Percentiles rank a stretch among this genome's conserved stretches.
Evolutionary conservation across 2,888 invertebrate species (phyloP).

Genomic region (Folsomia manolachei): DNA sequence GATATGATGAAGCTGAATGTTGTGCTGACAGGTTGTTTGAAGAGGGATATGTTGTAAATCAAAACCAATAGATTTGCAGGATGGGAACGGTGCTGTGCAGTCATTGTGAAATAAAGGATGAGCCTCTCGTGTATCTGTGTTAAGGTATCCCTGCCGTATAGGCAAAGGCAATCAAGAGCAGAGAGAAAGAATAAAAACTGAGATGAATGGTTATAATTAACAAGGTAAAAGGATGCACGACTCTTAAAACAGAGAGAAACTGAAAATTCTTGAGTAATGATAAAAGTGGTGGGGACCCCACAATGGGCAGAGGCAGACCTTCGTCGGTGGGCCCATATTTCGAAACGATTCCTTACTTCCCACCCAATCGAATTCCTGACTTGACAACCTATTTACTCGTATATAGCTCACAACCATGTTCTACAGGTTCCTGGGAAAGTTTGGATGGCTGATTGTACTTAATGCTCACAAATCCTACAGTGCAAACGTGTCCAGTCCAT

Average conservation of each 20-base stretch:
- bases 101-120: not conserved
- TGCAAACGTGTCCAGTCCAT: no score
- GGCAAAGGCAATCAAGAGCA: not conserved
- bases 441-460: no score
- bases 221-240: not conserved
- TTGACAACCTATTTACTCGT: conserved; percentile 43
- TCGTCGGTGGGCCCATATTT: conserved; percentile 50
- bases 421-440: no score
- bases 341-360: conserved; percentile 41
- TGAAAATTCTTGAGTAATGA: conserved; percentile 16
- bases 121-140: not conserved
- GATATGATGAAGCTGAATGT: no score
- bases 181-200: not conserved
- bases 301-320: conserved; percentile 29
- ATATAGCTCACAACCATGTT: no score
- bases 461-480: no score
- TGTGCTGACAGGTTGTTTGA: not conserved
- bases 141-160: not conserved
- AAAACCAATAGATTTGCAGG: not conserved
- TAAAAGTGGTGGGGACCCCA: conserved; percentile 37
- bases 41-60: not conserved
- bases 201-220: not conserved
- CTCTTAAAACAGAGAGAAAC: not conserved
- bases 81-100: not conserved
- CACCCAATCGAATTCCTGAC: conserved; percentile 31